Base-by-base conservation (phyloP, 1,140 invertebrate species). In the Aradophagus sp. region DNA sequence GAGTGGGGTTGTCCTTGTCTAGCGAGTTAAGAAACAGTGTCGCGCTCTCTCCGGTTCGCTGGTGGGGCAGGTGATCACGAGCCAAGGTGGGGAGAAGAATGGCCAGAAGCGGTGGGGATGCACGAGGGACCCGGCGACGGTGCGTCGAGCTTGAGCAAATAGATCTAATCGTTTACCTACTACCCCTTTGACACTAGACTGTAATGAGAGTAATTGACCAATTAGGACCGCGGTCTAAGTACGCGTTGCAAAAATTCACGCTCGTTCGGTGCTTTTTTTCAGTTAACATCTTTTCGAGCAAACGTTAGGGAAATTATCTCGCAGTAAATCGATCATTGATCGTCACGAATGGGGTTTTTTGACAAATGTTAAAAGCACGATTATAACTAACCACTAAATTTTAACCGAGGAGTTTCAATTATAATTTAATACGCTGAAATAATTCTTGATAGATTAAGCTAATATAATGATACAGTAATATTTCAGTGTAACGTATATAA, bases 161-260 rank as follows among this genome's bases (percentile, higher is more conserved):
- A 77, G 81, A 84, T 86, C 78, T 83, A 83, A 86, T 86, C 84
- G 77, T 58, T 66, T 52, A 45, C 48, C 55, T 38, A 62, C 72
- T 77, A 78, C 65, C 75, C 76, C 78, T 82, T 78, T 78, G 79
- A 77, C 77, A 75, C 77, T 74, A 78, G 78, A 84, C 79, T 77
- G 82, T 86, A 86, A 86, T 86, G 83, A 86, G 81, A 79, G 80
- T 84, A 86, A 86, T 85, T 86, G 83, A 85, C 79, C 84, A 85
- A 86, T 86, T 85, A 86, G 84, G 78, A 76, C 77, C 67, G 58
- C 65, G 74, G 77, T 81, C 76, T 76, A 76, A 76, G 74, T 44
- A 65, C 68, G 55, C 39, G 62, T 48, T 67, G 73, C 73, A 74
- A 76, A 74, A 79, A 59, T 68, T 17, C 13, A 27, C 8, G 26